phyloP scores from a whole-genome alignment of 2,888 invertebrate species.

The Tenthredo mesomela region DNA sequence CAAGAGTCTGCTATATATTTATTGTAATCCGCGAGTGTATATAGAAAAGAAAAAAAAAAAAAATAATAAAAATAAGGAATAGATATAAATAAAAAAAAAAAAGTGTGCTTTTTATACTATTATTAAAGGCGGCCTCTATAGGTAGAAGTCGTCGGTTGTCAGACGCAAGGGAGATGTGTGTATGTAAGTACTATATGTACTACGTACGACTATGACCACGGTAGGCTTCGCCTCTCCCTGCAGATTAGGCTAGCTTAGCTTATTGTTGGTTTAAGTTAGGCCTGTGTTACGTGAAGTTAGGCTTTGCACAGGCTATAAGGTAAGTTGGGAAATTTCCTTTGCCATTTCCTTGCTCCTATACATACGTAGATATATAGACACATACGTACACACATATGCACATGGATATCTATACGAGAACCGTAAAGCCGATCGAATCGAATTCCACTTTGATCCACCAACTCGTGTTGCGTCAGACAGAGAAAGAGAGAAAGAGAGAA shows the following conservation, averaged over 20 bases:
- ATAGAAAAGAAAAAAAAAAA: too few relatives aligned
- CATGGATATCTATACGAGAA: neutral
- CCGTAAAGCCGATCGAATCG: slow-evolving; percentile 29
- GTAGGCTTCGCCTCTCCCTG: slow-evolving; percentile 24
- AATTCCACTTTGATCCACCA: slow-evolving; percentile 39
- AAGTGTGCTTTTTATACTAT: neutral
- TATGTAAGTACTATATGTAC: neutral
- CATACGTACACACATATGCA: neutral
- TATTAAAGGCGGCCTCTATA: neutral
- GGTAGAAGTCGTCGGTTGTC: neutral
- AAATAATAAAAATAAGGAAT: too few relatives aligned
- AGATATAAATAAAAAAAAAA: neutral
- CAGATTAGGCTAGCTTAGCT: slow-evolving; percentile 22
- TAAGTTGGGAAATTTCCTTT: slow-evolving; percentile 1
- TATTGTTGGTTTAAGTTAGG: slow-evolving; percentile 9
- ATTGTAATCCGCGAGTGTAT: too few relatives aligned
- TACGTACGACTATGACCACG: neutral
- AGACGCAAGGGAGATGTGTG: neutral
- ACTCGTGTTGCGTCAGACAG: slow-evolving; percentile 10
- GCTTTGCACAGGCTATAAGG: neutral
- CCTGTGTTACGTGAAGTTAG: neutral
- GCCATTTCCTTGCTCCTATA: neutral
- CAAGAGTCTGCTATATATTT: too few relatives aligned
- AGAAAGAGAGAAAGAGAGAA: neutral
- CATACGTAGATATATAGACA: neutral